These are phyloP conservation scores for Lomographa bimaculata DNA, from an alignment of 2,888 invertebrate genomes.

Conservation along the genomic window DNA sequence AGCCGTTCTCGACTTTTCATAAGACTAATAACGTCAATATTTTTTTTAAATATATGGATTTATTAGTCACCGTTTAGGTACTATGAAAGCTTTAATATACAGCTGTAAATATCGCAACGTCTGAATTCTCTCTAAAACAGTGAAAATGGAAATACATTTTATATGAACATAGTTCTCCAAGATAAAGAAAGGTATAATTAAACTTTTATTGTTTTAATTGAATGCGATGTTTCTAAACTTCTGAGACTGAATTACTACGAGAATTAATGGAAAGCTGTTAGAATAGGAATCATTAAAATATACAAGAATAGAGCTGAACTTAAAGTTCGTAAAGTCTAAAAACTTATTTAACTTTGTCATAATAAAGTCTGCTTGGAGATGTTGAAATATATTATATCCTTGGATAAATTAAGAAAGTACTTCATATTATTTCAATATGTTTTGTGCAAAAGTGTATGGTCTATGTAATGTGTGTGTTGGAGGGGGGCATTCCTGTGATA, in stretches of 20 bases:
- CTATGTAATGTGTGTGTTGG: no score
- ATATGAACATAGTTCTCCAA: constrained; percentile 7
- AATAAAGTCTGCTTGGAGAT: no score
- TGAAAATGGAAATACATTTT: constrained; percentile 1
- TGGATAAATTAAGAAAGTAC: no score
- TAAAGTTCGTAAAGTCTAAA: background rate
- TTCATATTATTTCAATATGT: no score
- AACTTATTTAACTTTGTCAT: background rate
- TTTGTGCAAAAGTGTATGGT: no score
- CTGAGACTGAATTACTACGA: constrained; percentile 9
- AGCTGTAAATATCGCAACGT: background rate
- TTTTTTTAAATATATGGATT: no score
- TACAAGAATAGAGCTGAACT: background rate
- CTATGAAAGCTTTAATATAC: no score
- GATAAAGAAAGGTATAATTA: constrained; percentile 14
- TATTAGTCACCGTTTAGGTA: no score
- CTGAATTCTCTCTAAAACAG: background rate
- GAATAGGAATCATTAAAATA: constrained; percentile 1
- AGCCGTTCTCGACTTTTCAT: no score
- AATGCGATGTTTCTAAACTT: constrained; percentile 14
- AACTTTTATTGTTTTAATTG: constrained; percentile 15
- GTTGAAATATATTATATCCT: no score
- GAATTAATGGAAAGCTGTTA: constrained; percentile 4
- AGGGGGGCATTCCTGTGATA: no score
- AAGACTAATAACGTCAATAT: no score